phyloP scores from a whole-genome alignment of 2,888 invertebrate species.

The Torymus aiolomorphi region DNA sequence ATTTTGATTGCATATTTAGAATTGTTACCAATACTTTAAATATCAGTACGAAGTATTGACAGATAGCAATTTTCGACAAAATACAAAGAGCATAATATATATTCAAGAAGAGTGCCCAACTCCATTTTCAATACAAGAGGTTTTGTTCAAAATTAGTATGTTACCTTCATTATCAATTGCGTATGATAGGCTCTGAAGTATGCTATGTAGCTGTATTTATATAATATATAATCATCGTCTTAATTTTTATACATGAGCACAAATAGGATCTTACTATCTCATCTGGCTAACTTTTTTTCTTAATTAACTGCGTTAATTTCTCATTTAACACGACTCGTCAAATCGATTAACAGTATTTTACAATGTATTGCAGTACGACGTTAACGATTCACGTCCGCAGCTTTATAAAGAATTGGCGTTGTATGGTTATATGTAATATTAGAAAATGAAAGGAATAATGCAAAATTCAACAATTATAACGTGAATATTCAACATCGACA shows the following conservation, averaged over 20 bases:
- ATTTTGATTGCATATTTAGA: too few species aligned
- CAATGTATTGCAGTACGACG: slow-evolving; percentile 50
- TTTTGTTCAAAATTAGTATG: slow-evolving; percentile 17
- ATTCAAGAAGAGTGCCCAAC: slow-evolving; percentile 13
- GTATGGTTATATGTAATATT: slow-evolving; percentile 34
- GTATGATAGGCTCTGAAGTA: slow-evolving; percentile 42
- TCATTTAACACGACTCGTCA: slow-evolving; percentile 31
- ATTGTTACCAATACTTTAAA: too few species aligned
- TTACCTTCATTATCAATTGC: slow-evolving; percentile 11
- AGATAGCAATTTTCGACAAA: too few species aligned
- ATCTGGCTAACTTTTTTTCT: slow-evolving; percentile 2
- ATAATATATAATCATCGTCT: slow-evolving; percentile 23
- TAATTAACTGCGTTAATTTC: background rate
- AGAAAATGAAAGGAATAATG: slow-evolving; percentile 37
- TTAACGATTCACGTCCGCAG: slow-evolving; percentile 50
- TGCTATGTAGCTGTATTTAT: slow-evolving; percentile 25
- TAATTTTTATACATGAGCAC: slow-evolving; percentile 24
- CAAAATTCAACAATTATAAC: slow-evolving; percentile 51
- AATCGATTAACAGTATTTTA: slow-evolving; percentile 54
- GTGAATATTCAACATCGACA: slow-evolving; percentile 49
- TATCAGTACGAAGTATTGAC: too few species aligned
- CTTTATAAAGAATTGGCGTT: slow-evolving; percentile 36
- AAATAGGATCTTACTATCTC: slow-evolving; percentile 12
- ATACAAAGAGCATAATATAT: background rate
- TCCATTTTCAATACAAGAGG: slow-evolving; percentile 4